These are phyloP conservation scores for Meteorus cinctellus DNA, from an alignment of 2,888 invertebrate genomes.

Conservation along the genomic window DNA sequence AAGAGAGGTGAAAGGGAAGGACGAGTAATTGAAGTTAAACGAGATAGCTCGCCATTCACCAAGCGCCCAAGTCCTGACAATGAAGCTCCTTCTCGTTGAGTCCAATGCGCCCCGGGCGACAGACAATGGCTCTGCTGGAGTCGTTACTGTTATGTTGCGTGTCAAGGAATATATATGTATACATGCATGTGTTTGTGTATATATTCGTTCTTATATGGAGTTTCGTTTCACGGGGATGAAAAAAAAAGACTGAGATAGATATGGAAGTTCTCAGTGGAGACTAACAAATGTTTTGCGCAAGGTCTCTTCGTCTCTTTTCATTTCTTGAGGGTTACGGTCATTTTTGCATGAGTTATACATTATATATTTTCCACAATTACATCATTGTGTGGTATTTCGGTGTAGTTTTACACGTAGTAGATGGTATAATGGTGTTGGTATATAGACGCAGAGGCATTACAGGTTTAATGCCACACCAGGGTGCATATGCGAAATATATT, in stretches of 20 bases:
- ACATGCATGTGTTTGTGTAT: constrained; percentile 32
- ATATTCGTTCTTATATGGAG: neutral
- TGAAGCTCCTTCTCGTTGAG: constrained; percentile 57
- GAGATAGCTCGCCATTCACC: constrained; percentile 65
- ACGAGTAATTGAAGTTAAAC: constrained; percentile 68
- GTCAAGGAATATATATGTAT: constrained; percentile 21
- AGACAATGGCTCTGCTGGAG: constrained; percentile 62
- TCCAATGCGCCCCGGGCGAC: constrained; percentile 58
- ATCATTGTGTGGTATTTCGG: constrained; percentile 3
- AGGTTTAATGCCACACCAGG: neutral
- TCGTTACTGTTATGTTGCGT: constrained; percentile 49
- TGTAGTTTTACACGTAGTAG: neutral
- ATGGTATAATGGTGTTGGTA: neutral
- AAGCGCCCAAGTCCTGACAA: constrained; percentile 60
- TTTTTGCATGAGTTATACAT: constrained; percentile 11
- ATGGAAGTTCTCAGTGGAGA: constrained; percentile 5
- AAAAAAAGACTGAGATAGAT: constrained; percentile 31
- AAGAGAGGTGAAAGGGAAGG: constrained; percentile 61
- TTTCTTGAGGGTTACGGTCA: constrained; percentile 35
- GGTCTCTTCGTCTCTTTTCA: constrained; percentile 18
- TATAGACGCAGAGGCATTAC: neutral
- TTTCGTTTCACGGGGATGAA: constrained; percentile 28
- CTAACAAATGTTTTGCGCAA: constrained; percentile 20
- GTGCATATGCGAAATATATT: neutral
- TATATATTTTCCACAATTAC: constrained; percentile 4